These are phyloP conservation scores for Corvus hawaiiensis DNA, from an alignment of 2,113 vertebrate genomes.

Conservation along the genomic window DNA sequence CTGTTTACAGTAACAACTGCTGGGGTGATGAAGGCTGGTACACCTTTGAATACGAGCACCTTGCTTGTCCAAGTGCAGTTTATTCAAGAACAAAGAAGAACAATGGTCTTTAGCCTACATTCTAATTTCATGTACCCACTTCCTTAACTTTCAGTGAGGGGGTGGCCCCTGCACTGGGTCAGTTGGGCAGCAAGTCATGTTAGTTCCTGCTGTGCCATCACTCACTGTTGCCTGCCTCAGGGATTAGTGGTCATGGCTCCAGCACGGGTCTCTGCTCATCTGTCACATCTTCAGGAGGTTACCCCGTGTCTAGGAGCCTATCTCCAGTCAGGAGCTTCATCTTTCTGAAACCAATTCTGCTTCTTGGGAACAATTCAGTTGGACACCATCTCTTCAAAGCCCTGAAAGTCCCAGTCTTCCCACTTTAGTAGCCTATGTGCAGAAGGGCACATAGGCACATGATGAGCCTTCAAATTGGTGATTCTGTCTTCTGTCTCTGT, in stretches of 20 bases:
- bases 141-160: neutral
- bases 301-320: neutral
- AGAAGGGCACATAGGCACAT: neutral
- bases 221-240: rapidly evolving
- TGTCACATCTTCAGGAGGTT: neutral
- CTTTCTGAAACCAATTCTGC: neutral
- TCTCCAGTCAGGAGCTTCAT: neutral
- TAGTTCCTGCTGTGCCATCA: rapidly evolving
- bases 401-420: neutral
- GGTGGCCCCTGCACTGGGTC: neutral
- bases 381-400: neutral
- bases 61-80: neutral
- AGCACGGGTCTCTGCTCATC: neutral
- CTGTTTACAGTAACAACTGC: neutral
- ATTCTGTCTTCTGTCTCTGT: neutral
- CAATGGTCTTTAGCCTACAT: rapidly evolving
- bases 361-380: neutral
- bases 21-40: neutral
- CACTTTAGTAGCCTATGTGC: neutral
- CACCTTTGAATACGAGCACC: neutral
- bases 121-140: rapidly evolving
- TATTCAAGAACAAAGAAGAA: neutral
- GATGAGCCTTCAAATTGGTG: neutral
- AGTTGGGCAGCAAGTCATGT: rapidly evolving
- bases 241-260: no score